Base-by-base conservation (phyloP, 2,113 vertebrate genomes). In the Rhinogobius similis region DNA sequence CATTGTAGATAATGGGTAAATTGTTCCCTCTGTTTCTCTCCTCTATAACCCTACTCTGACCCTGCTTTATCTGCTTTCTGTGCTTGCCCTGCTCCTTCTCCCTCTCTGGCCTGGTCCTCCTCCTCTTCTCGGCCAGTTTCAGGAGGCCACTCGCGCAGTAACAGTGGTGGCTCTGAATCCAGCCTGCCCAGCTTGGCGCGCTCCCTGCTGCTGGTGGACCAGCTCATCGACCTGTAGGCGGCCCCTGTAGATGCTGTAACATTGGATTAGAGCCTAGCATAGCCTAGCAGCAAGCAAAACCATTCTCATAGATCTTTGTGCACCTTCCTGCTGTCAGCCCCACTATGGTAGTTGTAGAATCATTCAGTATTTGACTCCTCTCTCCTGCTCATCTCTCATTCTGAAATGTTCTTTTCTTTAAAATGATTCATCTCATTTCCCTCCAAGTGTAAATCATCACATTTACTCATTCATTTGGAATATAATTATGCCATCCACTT, bases 121-220 rank as follows among this genome's bases (percentile, higher is more conserved):
- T 13, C 21, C 39, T 23, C n/a, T 10, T 69, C 21, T 36, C 50
- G 85, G 86, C 84, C 81, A 90, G 81, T 91, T 91, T 91, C 93
- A 97, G 96, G 96, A 96, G 96, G 96, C 93, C 96, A 98, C 94
- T 96, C 98, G 92, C 97, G 95, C 95, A 99, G 96, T 95, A 98
- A 95, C 96, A 97, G 96, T 94, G 96, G 95, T 88, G 95, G 96
- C 93, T 97, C 97, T 93, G 97, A 99, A 90, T 95, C 97, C 95
- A 97, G 96, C 94, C 94, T 99, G 93, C 96, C 98, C 93, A 98
- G 94, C 95, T 95, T 99, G 95, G 95, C 97, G 91, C 96, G 96
- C 92, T 97, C 98, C 93, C 93, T 99, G 86, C 94, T 98, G 93
- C 95, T 99, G 94, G 96, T 99, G 95, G 98, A 99, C 94, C 98